Evolutionary conservation across 2,888 invertebrate species (phyloP).

Genomic region (Cordilura impudica): DNA sequence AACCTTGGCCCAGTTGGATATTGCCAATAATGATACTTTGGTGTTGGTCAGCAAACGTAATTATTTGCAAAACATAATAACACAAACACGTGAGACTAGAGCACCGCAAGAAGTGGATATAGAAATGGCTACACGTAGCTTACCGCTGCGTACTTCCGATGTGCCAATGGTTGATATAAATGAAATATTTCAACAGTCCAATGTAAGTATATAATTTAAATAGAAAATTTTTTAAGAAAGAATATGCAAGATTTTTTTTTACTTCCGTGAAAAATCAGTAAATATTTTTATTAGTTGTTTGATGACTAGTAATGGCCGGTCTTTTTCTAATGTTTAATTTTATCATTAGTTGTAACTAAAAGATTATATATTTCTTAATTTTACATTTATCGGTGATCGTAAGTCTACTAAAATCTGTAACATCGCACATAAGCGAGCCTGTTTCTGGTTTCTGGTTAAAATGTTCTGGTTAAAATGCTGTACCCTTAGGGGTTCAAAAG

Average conservation of each 20-base stretch:
- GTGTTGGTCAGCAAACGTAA: slow-evolving; percentile 72
- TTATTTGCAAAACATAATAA: slow-evolving; percentile 69
- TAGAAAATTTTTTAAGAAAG: not conserved
- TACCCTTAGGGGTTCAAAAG: no score
- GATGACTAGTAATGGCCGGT: no score
- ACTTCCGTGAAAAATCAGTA: not conserved
- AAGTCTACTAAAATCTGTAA: no score
- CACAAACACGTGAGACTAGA: slow-evolving; percentile 73
- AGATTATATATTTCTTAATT: no score
- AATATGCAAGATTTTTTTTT: not conserved
- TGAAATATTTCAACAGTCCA: slow-evolving; percentile 78
- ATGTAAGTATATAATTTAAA: slow-evolving; percentile 74
- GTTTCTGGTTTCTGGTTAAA: no score
- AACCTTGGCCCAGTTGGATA: slow-evolving; percentile 69
- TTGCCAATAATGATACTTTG: slow-evolving; percentile 73
- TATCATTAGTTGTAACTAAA: no score
- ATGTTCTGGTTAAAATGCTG: no score
- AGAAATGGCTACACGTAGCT: slow-evolving; percentile 77
- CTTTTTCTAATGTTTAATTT: no score
- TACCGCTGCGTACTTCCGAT: slow-evolving; percentile 72
- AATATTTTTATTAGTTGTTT: no score
- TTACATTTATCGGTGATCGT: no score
- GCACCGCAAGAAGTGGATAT: slow-evolving; percentile 79
- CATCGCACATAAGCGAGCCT: no score
- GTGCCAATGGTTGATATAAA: slow-evolving; percentile 77